These are phyloP conservation scores for Brienomyrus longianalis DNA, from an alignment of 2,113 vertebrate genomes.

Conservation along the genomic window DNA sequence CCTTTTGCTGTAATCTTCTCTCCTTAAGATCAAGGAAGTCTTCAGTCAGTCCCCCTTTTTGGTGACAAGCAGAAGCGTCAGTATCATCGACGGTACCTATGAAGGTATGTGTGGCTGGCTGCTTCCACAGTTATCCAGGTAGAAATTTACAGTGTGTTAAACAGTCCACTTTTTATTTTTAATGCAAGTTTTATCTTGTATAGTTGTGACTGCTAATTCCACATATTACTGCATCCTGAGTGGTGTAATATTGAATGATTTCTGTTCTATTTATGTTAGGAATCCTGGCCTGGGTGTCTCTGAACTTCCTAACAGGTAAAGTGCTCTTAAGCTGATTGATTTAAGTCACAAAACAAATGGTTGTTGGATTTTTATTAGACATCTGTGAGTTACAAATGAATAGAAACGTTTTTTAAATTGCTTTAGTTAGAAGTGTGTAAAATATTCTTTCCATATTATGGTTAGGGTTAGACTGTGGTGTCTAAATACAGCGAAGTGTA, in stretches of 20 bases:
- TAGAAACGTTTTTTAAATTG: neutral
- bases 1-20: no score
- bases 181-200: neutral
- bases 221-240: neutral
- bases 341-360: neutral
- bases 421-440: neutral
- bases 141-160: neutral
- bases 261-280: constrained; percentile 57
- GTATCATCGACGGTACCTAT: constrained; percentile 82
- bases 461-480: no score
- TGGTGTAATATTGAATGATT: neutral
- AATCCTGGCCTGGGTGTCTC: constrained; percentile 88
- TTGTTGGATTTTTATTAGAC: neutral
- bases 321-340: neutral
- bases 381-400: neutral
- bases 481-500: neutral
- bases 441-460: neutral
- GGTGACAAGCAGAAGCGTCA: constrained; percentile 78
- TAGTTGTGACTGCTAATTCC: neutral
- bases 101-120: constrained; percentile 68
- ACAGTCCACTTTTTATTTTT: neutral
- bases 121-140: neutral
- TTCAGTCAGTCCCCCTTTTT: constrained; percentile 88
- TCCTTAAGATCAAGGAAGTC: constrained; percentile 70
- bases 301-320: constrained; percentile 91